Evolutionary conservation across 2,888 invertebrate species (phyloP).

Genomic region (Ichneumoninae sp.): DNA sequence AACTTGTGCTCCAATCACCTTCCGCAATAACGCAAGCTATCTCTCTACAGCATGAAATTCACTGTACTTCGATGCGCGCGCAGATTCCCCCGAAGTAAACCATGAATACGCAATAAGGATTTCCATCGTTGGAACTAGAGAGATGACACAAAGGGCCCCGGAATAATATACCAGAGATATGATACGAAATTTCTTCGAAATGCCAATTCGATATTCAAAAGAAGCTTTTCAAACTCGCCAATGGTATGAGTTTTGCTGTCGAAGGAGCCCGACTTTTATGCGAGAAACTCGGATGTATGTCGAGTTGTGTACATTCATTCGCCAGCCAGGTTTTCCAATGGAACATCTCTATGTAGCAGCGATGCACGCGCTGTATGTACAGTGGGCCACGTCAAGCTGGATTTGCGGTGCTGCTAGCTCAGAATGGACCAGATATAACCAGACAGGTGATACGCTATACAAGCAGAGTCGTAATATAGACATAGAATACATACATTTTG

Average conservation of each 20-base stretch:
- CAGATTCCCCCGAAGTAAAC: neutral
- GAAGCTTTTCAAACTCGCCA: neutral
- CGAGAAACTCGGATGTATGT: conserved; percentile 1
- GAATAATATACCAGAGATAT: neutral
- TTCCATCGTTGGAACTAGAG: neutral
- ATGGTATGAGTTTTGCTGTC: conserved; percentile 3
- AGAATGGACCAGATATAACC: conserved; percentile 1
- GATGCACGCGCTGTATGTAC: neutral
- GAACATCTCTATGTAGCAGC: neutral
- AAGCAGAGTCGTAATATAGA: neutral
- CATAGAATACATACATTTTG: neutral
- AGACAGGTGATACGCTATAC: conserved; percentile 3
- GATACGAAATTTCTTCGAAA: neutral
- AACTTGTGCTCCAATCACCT: neutral
- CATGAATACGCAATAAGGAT: neutral
- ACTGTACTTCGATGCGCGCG: neutral
- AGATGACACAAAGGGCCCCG: neutral
- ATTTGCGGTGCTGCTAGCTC: neutral
- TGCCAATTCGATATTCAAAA: conserved; percentile 1
- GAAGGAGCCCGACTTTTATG: conserved; percentile 1
- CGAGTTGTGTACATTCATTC: conserved; percentile 19
- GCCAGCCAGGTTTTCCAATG: neutral
- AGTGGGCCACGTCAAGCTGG: neutral
- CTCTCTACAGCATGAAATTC: neutral
- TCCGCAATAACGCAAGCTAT: neutral